phyloP scores from a whole-genome alignment of 2,113 vertebrate species.

The Ifrita kowaldi region DNA sequence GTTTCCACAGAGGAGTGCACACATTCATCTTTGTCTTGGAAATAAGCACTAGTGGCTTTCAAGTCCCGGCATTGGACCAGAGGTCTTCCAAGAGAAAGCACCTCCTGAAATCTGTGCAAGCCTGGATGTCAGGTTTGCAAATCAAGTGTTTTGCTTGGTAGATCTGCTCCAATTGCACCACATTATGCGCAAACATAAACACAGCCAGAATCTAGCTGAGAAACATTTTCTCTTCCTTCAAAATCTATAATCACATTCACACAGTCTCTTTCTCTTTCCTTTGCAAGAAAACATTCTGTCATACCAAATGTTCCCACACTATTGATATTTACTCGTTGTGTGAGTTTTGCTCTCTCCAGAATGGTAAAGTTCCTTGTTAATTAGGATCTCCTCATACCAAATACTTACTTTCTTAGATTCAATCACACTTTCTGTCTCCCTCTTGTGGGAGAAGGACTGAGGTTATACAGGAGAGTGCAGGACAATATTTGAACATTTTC shows the following conservation, averaged over 20 bases:
- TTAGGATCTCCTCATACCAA: neutral
- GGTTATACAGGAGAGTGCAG: neutral
- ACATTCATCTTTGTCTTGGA: neutral
- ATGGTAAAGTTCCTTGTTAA: neutral
- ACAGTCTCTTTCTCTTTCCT: slow-evolving; percentile 5
- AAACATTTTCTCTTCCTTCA: slow-evolving; percentile 46
- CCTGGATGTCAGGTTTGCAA: neutral
- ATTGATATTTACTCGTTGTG: neutral
- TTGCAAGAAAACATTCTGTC: slow-evolving; percentile 56
- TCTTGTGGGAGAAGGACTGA: neutral
- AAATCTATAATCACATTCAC: slow-evolving; percentile 10
- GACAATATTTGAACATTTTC: neutral
- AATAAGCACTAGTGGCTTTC: neutral
- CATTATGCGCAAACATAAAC: slow-evolving; percentile 7
- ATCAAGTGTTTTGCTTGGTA: slow-evolving; percentile 20
- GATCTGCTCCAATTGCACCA: slow-evolving; percentile 7
- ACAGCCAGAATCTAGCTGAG: slow-evolving; percentile 4
- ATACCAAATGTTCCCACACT: slow-evolving; percentile 47
- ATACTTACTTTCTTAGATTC: neutral
- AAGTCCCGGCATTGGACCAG: neutral
- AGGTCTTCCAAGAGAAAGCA: neutral
- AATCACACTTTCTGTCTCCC: neutral
- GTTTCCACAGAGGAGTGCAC: neutral
- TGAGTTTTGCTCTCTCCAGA: neutral
- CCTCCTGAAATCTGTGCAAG: neutral